Evolutionary conservation across 2,888 invertebrate species (phyloP).

Genomic region (Volucella zonaria): DNA sequence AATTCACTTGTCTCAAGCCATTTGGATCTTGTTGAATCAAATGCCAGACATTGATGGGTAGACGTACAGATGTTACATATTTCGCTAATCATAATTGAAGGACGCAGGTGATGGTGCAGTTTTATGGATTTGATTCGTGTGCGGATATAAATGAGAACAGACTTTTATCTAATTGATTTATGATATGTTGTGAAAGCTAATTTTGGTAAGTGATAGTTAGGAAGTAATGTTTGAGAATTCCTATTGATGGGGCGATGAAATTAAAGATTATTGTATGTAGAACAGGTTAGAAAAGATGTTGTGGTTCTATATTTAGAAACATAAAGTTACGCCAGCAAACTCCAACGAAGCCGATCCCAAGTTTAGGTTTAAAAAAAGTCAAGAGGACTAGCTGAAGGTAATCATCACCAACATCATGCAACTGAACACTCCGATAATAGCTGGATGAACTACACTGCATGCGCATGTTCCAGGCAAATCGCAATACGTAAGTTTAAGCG

Average conservation of each 20-base stretch:
- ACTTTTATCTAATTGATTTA: constrained; percentile 57
- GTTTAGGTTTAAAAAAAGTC: too few relatives aligned
- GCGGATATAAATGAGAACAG: constrained; percentile 27
- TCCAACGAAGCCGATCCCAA: too few relatives aligned
- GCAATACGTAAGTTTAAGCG: too few relatives aligned
- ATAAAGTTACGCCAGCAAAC: too few relatives aligned
- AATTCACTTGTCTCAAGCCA: constrained; percentile 59
- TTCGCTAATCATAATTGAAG: constrained; percentile 45
- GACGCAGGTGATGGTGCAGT: constrained; percentile 61
- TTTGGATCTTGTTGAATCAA: constrained; percentile 65
- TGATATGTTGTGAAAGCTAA: constrained; percentile 46
- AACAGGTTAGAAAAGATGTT: too few relatives aligned
- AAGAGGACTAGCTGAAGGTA: too few relatives aligned
- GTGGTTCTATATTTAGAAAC: too few relatives aligned
- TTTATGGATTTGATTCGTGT: constrained; percentile 34
- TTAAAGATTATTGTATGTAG: not conserved
- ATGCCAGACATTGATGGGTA: constrained; percentile 38
- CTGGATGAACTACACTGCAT: too few relatives aligned
- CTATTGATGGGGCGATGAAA: constrained; percentile 13
- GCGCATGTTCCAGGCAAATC: too few relatives aligned
- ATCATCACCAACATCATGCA: too few relatives aligned
- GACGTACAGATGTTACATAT: not conserved
- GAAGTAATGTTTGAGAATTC: not conserved
- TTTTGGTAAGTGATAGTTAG: constrained; percentile 50
- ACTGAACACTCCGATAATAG: too few relatives aligned